Evolutionary conservation across 2,113 vertebrate species (phyloP).

Genomic region (Sisor rabdophorus): DNA sequence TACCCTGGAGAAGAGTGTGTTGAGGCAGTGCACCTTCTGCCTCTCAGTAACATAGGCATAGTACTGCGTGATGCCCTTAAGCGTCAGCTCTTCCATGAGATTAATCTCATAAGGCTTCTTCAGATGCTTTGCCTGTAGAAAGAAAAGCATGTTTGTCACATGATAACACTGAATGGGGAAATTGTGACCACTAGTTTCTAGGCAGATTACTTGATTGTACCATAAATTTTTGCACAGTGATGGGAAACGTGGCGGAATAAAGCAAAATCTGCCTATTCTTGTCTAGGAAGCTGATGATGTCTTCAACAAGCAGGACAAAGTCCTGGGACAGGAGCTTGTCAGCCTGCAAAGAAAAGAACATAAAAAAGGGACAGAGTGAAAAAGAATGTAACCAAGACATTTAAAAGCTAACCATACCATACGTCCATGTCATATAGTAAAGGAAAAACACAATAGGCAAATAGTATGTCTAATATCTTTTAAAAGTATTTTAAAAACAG

Average conservation of each 20-base stretch:
- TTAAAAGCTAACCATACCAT: too few relatives aligned
- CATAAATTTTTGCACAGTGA: conserved; percentile 78
- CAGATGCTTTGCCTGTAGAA: conserved; percentile 66
- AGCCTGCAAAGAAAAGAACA: conserved; percentile 56
- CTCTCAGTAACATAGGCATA: conserved; percentile 76
- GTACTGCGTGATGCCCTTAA: conserved; percentile 78
- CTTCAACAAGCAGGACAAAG: conserved; percentile 75
- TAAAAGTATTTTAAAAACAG: too few relatives aligned
- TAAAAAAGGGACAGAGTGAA: too few relatives aligned
- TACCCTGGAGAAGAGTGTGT: conserved; percentile 78
- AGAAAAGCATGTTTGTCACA: not conserved
- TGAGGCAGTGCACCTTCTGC: conserved; percentile 78
- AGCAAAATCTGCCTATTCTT: conserved; percentile 75
- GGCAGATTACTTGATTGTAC: conserved; percentile 51
- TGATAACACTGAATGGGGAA: too few relatives aligned
- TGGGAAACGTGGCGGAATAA: conserved; percentile 76
- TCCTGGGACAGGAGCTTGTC: conserved; percentile 79
- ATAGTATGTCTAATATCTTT: too few relatives aligned
- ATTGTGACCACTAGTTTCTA: rapidly evolving
- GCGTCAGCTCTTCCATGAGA: conserved; percentile 77
- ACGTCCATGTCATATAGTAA: too few relatives aligned
- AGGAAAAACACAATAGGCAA: too few relatives aligned
- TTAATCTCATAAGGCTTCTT: conserved; percentile 79
- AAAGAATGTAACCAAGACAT: too few relatives aligned
- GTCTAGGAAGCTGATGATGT: conserved; percentile 76